phyloP scores from a whole-genome alignment of 1,140 invertebrate species.

The Temnothorax longispinosus region DNA sequence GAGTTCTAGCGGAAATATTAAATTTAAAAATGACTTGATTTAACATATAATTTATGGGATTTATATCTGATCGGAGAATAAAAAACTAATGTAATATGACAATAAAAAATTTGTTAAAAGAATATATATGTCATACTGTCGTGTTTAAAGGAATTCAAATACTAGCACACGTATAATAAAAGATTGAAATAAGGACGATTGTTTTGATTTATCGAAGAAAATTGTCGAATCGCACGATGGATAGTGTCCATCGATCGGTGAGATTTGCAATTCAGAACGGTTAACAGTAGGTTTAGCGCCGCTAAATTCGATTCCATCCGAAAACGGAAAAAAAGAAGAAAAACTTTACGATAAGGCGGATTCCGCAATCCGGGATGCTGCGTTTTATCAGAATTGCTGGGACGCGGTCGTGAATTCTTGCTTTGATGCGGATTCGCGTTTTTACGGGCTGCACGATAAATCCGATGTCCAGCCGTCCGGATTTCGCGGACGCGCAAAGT shows the following conservation, averaged over 20 bases:
- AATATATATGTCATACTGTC: neutral
- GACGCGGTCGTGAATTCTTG: conserved; percentile 46
- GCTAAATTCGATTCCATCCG: conserved; percentile 3
- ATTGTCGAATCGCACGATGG: neutral
- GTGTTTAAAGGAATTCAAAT: neutral
- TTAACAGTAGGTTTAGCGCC: conserved; percentile 12
- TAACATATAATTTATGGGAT: too few species aligned
- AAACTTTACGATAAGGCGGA: conserved; percentile 46
- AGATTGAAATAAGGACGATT: neutral
- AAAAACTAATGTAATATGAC: too few species aligned
- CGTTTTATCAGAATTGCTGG: conserved; percentile 48
- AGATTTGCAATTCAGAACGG: conserved; percentile 47
- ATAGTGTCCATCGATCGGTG: neutral
- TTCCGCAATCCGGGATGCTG: conserved; percentile 22
- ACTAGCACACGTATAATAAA: neutral
- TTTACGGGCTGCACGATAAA: conserved; percentile 47
- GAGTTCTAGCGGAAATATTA: too few species aligned
- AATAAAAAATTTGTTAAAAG: neutral
- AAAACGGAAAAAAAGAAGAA: conserved; percentile 17
- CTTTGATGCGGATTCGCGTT: conserved; percentile 53
- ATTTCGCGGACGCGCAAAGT: conserved; percentile 30
- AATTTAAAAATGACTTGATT: too few species aligned
- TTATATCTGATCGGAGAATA: too few species aligned
- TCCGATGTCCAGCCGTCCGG: conserved; percentile 30
- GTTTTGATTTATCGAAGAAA: conserved; percentile 6